Percentiles rank a stretch among this genome's conserved stretches.
phyloP scores from a whole-genome alignment of 2,113 vertebrate species.

The Lathamus discolor region DNA sequence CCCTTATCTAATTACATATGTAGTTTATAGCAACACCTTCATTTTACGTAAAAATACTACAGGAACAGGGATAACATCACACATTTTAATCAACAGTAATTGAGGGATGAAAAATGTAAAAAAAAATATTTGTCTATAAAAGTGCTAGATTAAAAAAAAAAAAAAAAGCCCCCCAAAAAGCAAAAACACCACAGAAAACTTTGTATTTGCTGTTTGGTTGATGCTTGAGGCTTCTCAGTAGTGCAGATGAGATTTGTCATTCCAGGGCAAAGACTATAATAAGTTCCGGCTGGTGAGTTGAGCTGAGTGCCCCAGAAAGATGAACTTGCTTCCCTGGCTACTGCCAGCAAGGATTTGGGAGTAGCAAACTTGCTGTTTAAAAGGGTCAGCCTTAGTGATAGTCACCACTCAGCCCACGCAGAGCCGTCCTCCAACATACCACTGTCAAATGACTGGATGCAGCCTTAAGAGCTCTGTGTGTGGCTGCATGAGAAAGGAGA shows the following conservation, averaged over 20 bases:
- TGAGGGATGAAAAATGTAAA: background rate
- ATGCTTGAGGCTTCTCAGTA: background rate
- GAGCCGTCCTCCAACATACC: background rate
- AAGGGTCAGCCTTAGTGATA: background rate
- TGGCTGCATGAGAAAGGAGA: background rate
- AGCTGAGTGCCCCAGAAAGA: background rate
- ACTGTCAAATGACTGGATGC: fast-evolving
- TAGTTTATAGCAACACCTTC: background rate
- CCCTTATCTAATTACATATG: background rate
- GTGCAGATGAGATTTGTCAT: background rate
- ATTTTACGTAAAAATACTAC: background rate
- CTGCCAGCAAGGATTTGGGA: background rate
- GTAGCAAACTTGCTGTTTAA: background rate
- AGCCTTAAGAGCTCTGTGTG: background rate
- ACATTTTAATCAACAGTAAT: background rate
- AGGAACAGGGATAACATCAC: background rate
- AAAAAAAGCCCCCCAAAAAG: background rate
- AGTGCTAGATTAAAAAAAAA: background rate
- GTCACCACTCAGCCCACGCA: background rate
- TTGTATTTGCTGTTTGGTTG: background rate
- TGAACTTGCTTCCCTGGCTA: background rate
- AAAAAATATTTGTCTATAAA: background rate
- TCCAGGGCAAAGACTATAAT: background rate
- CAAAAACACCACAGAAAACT: background rate
- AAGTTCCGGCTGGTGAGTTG: background rate